These are phyloP conservation scores for Ceratoteleas bidentatus DNA, from an alignment of 1,140 invertebrate species.

Conservation along the genomic window DNA sequence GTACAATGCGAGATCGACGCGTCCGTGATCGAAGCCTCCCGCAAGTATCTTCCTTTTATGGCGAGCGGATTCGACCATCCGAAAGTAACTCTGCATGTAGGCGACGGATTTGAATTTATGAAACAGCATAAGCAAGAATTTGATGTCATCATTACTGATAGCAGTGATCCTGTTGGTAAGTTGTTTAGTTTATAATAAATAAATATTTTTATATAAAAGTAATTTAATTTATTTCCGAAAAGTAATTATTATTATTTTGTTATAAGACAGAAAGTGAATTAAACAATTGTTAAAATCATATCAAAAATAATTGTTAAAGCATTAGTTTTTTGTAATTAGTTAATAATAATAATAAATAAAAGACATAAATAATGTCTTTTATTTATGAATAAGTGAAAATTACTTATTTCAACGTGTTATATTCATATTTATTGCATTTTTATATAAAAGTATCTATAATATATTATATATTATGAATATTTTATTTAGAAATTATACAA, in stretches of 20 bases:
- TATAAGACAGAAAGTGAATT: not conserved
- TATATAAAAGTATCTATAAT: too few species aligned
- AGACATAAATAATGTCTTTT: not conserved
- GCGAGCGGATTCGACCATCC: slow-evolving; percentile 90
- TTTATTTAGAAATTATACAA: not conserved
- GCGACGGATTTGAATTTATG: slow-evolving; percentile 98
- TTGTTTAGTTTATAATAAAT: not conserved
- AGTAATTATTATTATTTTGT: slow-evolving; percentile 2
- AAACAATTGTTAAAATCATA: not conserved
- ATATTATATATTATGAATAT: not conserved
- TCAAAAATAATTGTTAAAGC: not conserved
- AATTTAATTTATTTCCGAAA: too few species aligned
- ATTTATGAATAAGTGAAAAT: too few species aligned
- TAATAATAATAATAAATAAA: not conserved
- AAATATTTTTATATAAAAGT: too few species aligned
- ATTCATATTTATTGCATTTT: not conserved
- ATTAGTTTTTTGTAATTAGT: not conserved
- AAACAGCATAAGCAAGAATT: slow-evolving; percentile 92
- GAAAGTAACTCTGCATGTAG: slow-evolving; percentile 92
- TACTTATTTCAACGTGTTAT: too few species aligned
- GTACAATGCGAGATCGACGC: slow-evolving; percentile 96
- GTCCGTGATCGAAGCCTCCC: slow-evolving; percentile 94
- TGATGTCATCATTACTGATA: slow-evolving; percentile 99
- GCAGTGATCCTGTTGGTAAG: slow-evolving; percentile 95
- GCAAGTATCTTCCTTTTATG: slow-evolving; percentile 95